Conservation (phyloP, 2,888 invertebrate species). For the Scotopteryx bipunctaria region DNA sequence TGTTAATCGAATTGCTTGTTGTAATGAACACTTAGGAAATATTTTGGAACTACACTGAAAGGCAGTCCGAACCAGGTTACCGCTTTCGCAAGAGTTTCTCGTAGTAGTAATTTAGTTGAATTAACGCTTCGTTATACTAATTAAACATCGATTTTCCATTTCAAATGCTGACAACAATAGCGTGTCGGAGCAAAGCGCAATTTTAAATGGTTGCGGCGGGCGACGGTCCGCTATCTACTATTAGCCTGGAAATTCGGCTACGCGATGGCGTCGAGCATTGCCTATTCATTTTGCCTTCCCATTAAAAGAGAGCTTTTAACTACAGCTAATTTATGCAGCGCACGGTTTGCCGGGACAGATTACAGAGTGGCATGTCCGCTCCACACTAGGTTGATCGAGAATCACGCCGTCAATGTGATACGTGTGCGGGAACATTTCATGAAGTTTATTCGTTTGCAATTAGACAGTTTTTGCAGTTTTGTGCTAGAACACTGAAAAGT, state of each 20-base stretch:
- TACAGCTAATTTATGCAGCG: slow-evolving; percentile 78
- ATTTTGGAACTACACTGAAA: neutral
- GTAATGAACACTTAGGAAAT: neutral
- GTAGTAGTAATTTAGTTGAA: neutral
- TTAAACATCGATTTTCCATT: slow-evolving; percentile 48
- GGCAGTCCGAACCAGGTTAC: too few species aligned
- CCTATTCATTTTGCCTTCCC: slow-evolving; percentile 76
- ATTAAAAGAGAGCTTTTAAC: slow-evolving; percentile 80
- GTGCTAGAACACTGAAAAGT: neutral
- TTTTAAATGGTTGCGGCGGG: slow-evolving; percentile 63
- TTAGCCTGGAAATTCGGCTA: slow-evolving; percentile 53
- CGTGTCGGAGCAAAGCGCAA: slow-evolving; percentile 42
- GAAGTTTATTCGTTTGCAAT: slow-evolving; percentile 55
- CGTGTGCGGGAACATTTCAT: slow-evolving; percentile 57
- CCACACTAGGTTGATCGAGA: slow-evolving; percentile 54
- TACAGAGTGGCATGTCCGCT: slow-evolving; percentile 72
- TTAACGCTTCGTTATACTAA: slow-evolving; percentile 26
- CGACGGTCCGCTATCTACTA: slow-evolving; percentile 51
- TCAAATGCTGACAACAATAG: slow-evolving; percentile 47
- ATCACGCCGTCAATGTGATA: slow-evolving; percentile 65
- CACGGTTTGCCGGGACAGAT: slow-evolving; percentile 76
- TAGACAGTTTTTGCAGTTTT: slow-evolving; percentile 18
- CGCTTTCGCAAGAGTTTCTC: too few species aligned
- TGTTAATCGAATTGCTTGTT: neutral
- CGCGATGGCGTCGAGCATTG: slow-evolving; percentile 50